Conservation (phyloP, 2,113 vertebrate genomes). For the Aegotheles bennettii region DNA sequence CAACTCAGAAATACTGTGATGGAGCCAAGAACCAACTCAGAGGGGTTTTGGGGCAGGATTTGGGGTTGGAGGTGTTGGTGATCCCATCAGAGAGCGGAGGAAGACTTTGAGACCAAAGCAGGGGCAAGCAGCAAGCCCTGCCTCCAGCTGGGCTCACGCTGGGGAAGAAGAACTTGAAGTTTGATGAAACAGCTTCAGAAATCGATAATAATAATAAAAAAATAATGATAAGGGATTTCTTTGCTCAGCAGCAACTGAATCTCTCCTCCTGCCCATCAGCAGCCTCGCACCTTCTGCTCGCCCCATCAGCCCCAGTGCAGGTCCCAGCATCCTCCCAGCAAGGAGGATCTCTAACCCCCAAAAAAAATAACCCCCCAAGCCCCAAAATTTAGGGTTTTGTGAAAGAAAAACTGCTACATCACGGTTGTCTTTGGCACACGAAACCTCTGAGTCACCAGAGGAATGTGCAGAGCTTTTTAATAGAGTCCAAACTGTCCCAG, state of each 20-base stretch:
- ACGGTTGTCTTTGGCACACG: not conserved
- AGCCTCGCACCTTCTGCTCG: not conserved
- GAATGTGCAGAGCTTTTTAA: conserved; percentile 1
- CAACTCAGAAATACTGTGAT: not conserved
- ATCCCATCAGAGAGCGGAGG: rapidly evolving
- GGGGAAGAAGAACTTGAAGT: not conserved
- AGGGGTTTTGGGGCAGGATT: not conserved
- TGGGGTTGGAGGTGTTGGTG: not conserved
- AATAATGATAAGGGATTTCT: not conserved
- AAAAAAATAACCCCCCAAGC: not conserved
- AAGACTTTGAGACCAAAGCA: not conserved
- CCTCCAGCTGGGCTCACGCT: rapidly evolving
- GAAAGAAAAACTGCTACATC: not conserved
- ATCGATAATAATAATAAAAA: not conserved
- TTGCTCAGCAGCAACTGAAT: not conserved
- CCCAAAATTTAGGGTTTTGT: not conserved
- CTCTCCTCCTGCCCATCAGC: not conserved
- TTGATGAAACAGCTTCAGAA: not conserved
- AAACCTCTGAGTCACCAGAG: conserved; percentile 24
- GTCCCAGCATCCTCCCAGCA: not conserved
- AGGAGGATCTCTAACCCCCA: not conserved
- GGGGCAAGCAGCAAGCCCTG: not conserved
- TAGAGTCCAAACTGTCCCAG: not conserved
- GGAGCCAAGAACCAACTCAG: not conserved
- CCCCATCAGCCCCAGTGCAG: not conserved